phyloP scores from a whole-genome alignment of 1,140 invertebrate genomes.

The Pseudomyrmex sp. region DNA sequence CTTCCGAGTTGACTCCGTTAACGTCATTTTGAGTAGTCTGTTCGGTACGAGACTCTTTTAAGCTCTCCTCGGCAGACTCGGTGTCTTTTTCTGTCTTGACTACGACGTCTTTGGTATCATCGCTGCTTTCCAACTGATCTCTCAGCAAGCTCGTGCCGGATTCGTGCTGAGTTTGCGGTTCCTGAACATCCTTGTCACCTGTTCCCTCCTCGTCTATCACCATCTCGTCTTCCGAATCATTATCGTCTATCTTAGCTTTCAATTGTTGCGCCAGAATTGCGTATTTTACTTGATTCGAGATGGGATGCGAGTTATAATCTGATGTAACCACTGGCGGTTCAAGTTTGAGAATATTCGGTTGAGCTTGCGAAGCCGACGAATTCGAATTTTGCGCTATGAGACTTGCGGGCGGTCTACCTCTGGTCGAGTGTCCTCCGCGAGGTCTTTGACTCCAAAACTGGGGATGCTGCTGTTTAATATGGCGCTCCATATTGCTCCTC shows the following conservation, averaged over 20 bases:
- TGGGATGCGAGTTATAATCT: conserved; percentile 79
- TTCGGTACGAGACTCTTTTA: conserved; percentile 64
- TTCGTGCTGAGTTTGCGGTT: conserved; percentile 75
- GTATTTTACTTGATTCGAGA: conserved; percentile 91
- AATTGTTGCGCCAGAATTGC: conserved; percentile 92
- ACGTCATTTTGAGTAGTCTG: conserved; percentile 9
- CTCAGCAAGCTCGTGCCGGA: conserved; percentile 79
- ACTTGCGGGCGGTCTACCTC: conserved; percentile 83
- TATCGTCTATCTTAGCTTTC: conserved; percentile 85
- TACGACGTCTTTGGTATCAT: conserved; percentile 20
- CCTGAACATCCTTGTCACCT: conserved; percentile 52
- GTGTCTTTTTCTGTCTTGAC: conserved; percentile 23
- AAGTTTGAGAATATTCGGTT: conserved; percentile 71
- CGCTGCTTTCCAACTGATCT: conserved; percentile 77
- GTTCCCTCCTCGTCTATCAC: conserved; percentile 89
- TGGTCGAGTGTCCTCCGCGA: conserved; percentile 84
- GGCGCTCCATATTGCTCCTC: conserved; percentile 96
- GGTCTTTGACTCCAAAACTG: conserved; percentile 93
- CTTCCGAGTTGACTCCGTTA: background rate
- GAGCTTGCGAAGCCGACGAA: conserved; percentile 62
- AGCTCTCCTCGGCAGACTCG: conserved; percentile 48
- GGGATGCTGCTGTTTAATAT: conserved; percentile 97
- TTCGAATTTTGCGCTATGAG: conserved; percentile 69
- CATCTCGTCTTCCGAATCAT: conserved; percentile 89
- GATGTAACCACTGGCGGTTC: conserved; percentile 41